Conservation (phyloP, 1,140 invertebrate genomes). For the Antheraea mylitta region DNA sequence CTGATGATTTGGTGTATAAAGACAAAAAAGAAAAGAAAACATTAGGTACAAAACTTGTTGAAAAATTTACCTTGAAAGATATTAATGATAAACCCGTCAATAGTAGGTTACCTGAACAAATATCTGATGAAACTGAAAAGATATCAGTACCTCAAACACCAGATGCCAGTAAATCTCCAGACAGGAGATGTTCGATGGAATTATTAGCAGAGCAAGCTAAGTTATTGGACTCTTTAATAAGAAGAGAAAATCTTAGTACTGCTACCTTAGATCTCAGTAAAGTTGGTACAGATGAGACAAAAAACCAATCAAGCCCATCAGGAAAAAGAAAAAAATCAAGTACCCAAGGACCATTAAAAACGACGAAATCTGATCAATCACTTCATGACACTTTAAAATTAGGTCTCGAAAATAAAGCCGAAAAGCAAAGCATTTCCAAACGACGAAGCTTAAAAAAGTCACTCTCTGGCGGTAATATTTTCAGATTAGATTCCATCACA, state of each 20-base stretch:
- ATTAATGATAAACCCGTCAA: conserved; percentile 49
- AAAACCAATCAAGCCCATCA: background rate
- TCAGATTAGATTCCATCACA: conserved; percentile 68
- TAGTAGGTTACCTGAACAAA: conserved; percentile 33
- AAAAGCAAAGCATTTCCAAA: conserved; percentile 38
- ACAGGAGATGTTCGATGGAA: conserved; percentile 76
- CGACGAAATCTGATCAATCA: conserved; percentile 73
- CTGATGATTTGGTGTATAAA: conserved; percentile 77
- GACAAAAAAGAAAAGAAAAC: conserved; percentile 81
- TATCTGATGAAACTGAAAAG: conserved; percentile 25
- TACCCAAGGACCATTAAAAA: conserved; percentile 49
- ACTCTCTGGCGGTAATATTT: conserved; percentile 62
- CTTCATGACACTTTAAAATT: conserved; percentile 56
- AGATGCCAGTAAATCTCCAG: conserved; percentile 50
- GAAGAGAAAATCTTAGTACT: conserved; percentile 75
- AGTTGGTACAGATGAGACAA: conserved; percentile 50
- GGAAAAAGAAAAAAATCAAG: conserved; percentile 41
- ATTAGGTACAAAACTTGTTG: conserved; percentile 85
- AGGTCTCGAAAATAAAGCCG: conserved; percentile 39
- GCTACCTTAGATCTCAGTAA: conserved; percentile 71
- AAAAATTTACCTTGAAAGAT: conserved; percentile 87
- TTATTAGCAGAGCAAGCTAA: conserved; percentile 75
- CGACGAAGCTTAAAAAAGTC: conserved; percentile 70
- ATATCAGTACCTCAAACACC: conserved; percentile 19
- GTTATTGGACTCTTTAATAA: conserved; percentile 75